These are phyloP conservation scores for Sarotherodon lohbergeri DNA, from an alignment of 2,113 vertebrate species.

Conservation along the genomic window DNA sequence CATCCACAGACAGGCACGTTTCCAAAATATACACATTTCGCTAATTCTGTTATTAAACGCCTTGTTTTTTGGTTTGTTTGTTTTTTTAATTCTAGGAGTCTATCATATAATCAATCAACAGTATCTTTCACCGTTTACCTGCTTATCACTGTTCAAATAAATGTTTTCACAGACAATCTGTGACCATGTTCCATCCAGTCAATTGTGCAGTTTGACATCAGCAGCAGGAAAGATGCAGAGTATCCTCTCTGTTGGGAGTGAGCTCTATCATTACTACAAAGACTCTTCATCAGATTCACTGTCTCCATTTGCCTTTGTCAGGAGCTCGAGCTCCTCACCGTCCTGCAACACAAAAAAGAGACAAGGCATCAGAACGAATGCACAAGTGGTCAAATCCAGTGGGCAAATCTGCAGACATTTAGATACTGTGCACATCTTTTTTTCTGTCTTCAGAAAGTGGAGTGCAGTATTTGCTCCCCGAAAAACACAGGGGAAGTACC, in stretches of 20 bases:
- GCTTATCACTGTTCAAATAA: background rate
- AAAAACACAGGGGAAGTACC: background rate
- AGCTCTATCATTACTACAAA: slow-evolving; percentile 36
- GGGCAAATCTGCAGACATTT: background rate
- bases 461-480: background rate
- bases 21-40: background rate
- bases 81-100: background rate
- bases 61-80: background rate
- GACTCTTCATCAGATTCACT: slow-evolving; percentile 88
- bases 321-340: slow-evolving; percentile 89
- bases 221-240: background rate
- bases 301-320: slow-evolving; percentile 84
- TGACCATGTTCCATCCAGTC: background rate
- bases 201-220: background rate
- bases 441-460: background rate
- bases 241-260: background rate
- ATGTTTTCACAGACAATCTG: background rate
- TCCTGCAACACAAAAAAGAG: slow-evolving; percentile 74
- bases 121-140: background rate
- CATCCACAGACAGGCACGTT: slow-evolving; percentile 18
- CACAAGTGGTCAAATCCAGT: background rate
- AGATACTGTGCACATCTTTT: background rate
- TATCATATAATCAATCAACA: background rate
- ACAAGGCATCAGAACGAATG: background rate
- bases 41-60: background rate